phyloP scores from a whole-genome alignment of 2,797 vertebrate genomes.

The Spizella passerina region DNA sequence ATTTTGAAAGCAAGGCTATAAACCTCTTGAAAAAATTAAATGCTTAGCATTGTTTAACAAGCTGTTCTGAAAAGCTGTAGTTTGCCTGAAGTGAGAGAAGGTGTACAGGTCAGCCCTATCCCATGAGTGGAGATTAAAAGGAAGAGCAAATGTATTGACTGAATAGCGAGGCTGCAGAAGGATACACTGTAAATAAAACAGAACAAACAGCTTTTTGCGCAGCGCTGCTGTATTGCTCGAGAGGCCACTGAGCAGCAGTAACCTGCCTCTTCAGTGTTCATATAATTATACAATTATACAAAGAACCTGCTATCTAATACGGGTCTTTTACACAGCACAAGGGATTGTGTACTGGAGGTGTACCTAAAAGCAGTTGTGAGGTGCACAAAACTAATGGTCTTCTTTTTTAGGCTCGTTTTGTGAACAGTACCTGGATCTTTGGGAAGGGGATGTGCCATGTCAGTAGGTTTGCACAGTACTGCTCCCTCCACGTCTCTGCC shows the following conservation, averaged over 20 bases:
- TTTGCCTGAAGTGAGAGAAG: neutral
- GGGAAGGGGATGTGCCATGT: conserved; percentile 93
- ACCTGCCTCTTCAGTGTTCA: neutral
- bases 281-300: neutral
- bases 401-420: conserved; percentile 86
- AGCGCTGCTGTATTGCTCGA: rapidly evolving
- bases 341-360: neutral
- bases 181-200: neutral
- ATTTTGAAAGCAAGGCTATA: neutral
- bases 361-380: neutral
- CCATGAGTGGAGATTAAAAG: neutral
- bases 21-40: neutral
- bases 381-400: neutral
- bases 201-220: neutral
- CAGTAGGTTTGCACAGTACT: conserved; percentile 94
- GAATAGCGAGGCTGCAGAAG: neutral
- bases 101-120: neutral
- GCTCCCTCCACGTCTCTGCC: conserved; percentile 92
- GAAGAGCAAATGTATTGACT: neutral
- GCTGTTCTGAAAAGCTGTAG: neutral
- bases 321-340: neutral
- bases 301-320: neutral
- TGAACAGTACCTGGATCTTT: conserved; percentile 93
- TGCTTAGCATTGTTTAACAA: neutral
- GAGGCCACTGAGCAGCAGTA: neutral